Conservation (phyloP, 92 coral and sea anemone species). For the Palythoa grandis region DNA sequence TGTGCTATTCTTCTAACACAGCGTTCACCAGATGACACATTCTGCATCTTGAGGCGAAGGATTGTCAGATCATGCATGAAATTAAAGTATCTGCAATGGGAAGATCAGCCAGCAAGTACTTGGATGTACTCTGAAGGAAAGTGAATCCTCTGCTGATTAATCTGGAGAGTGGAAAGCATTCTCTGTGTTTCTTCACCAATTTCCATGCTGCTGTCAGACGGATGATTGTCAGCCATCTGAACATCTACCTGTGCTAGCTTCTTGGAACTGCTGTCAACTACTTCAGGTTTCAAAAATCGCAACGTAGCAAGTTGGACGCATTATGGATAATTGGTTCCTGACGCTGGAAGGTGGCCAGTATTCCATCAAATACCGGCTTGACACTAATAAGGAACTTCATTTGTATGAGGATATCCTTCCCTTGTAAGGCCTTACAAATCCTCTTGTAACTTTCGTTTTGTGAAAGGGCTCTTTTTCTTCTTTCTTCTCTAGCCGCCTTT, state of each 20-base stretch:
- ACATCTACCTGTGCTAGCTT: constrained; percentile 38
- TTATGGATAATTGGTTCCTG: constrained; percentile 43
- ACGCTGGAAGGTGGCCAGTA: constrained; percentile 35
- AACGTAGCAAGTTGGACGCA: constrained; percentile 43
- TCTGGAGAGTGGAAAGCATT: constrained; percentile 42
- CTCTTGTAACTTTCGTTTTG: neutral
- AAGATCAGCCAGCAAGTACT: constrained; percentile 47
- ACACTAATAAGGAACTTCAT: constrained; percentile 47
- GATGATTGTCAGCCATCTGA: constrained; percentile 37
- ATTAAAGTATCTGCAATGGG: constrained; percentile 51
- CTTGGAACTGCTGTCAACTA: constrained; percentile 36
- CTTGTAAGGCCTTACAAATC: neutral
- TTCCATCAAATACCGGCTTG: constrained; percentile 47
- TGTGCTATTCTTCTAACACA: constrained; percentile 44
- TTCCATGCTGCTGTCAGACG: constrained; percentile 51
- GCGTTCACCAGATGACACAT: constrained; percentile 42
- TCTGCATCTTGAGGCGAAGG: constrained; percentile 51
- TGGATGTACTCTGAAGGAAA: constrained; percentile 51
- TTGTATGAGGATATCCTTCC: constrained; percentile 44
- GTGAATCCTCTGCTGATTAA: constrained; percentile 50
- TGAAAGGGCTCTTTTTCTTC: neutral
- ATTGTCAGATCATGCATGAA: constrained; percentile 44
- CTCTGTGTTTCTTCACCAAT: constrained; percentile 31
- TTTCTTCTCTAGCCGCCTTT: neutral
- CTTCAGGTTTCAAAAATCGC: constrained; percentile 38